Base-by-base conservation (phyloP, 1,140 invertebrate genomes). In the Apis cerana region DNA sequence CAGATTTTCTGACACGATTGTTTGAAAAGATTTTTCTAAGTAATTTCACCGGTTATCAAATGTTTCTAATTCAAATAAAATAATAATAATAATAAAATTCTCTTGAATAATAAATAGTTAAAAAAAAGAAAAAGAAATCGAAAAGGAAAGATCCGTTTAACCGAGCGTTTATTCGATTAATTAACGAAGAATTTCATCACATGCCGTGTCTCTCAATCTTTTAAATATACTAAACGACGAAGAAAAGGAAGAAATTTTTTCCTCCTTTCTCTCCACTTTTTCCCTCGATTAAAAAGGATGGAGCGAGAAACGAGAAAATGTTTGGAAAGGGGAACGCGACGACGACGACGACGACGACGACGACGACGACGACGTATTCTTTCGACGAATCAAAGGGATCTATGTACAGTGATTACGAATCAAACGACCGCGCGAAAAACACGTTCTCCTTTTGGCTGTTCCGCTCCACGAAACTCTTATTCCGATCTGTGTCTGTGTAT, bases 361-460 rank as follows among this genome's bases (percentile, higher is more conserved):
- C 19, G 52, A 5, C 0, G 21, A 19, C 8, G 67, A 33, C 54
- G 48, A 27, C 23, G 58, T 62, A 52, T 8, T 71, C 15, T 50
- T 69, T 23, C 56, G 27, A 79, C 68, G 48, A 71, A 64, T 33
- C 19, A n/a, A 19, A 21, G 21, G 33, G 12, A 58, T 61, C 72
- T 81, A 81, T 81, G 62, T 81, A 81, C 80, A 81, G 43, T 54
- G 72, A 76, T 81, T 75, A 81, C 71, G 72, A 68, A 43, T 68
- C 80, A 65, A 68, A 75, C 79, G 79, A 65, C 17, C 79, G 70
- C 79, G 27, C 70, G 79, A 56, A 59, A 75, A 67, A 68, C 64
- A 50, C 62, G 72, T 76, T 76, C 62, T 76, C 74, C 74, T 76
- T 54, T 69, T 19, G n/a, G 9, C 4, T 54, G 54, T 43, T 27